Conservation (phyloP, 2,888 invertebrate genomes). For the Tortricodes alternella region DNA sequence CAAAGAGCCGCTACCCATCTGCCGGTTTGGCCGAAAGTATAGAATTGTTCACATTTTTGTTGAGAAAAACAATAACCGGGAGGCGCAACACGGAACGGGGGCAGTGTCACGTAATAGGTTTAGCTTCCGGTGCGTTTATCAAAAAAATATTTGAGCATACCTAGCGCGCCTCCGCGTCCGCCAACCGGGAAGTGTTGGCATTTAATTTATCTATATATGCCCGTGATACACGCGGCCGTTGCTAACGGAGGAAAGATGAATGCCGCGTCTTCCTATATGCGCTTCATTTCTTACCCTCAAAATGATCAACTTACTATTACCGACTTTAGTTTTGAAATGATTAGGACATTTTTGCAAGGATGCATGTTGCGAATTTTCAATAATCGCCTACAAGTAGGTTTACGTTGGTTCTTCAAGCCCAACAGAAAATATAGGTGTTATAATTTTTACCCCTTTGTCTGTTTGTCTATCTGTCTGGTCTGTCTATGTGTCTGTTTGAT, state of each 20-base stretch:
- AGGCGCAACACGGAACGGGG: conserved; percentile 65
- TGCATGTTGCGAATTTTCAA: too few species aligned
- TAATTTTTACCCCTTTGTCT: too few species aligned
- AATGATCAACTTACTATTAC: too few species aligned
- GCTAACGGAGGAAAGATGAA: background rate
- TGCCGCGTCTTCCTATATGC: too few species aligned
- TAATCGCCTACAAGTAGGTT: too few species aligned
- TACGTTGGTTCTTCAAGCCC: too few species aligned
- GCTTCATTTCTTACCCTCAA: too few species aligned
- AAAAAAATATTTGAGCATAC: conserved; percentile 80
- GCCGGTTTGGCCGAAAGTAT: conserved; percentile 65
- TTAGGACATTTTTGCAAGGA: too few species aligned
- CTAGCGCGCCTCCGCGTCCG: conserved; percentile 65
- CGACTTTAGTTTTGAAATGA: too few species aligned
- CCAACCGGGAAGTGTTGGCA: conserved; percentile 73
- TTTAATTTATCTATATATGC: conserved; percentile 80
- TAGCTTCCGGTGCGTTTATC: conserved; percentile 79
- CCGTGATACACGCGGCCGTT: conserved; percentile 60
- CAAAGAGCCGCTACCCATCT: conserved; percentile 75
- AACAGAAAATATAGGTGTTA: too few species aligned
- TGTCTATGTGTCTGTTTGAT: too few species aligned
- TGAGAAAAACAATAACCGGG: conserved; percentile 77
- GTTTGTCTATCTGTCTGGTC: too few species aligned
- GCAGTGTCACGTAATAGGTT: conserved; percentile 77
- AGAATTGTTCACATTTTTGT: conserved; percentile 66